phyloP scores from a whole-genome alignment of 2,888 invertebrate genomes.

The Trissoscelio sp. region DNA sequence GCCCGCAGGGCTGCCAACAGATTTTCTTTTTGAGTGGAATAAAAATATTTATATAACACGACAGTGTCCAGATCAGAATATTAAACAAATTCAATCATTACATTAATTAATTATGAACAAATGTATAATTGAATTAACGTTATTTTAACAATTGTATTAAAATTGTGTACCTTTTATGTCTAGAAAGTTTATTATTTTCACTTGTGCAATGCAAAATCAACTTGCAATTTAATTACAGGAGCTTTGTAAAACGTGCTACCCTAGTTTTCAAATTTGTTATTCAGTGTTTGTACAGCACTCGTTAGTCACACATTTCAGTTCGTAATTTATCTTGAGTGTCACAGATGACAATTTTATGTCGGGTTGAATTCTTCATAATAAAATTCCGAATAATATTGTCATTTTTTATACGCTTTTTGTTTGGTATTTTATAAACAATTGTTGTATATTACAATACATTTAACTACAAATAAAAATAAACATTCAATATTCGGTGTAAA shows the following conservation, averaged over 20 bases:
- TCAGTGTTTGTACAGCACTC: conserved; percentile 23
- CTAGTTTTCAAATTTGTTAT: conserved; percentile 28
- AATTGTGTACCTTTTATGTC: background rate
- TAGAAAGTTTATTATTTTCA: conserved; percentile 12
- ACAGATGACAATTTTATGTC: conserved; percentile 4
- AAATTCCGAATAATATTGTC: no score
- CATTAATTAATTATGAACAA: background rate
- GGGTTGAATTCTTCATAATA: no score
- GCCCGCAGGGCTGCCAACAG: no score
- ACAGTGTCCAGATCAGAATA: no score
- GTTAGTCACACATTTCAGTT: conserved; percentile 21
- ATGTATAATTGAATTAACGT: conserved; percentile 18
- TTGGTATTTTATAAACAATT: no score
- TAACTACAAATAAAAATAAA: no score
- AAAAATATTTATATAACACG: no score
- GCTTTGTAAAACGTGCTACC: conserved; percentile 24
- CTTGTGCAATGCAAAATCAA: conserved; percentile 13
- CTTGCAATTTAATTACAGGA: conserved; percentile 25
- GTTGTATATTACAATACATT: no score
- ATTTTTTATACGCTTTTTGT: no score
- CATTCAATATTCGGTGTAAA: no score
- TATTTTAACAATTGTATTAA: background rate
- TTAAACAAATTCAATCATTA: background rate
- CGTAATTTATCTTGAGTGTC: conserved; percentile 16
- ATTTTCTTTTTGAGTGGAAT: no score